Conservation (phyloP, 2,888 invertebrate species). For the Hypena proboscidalis region DNA sequence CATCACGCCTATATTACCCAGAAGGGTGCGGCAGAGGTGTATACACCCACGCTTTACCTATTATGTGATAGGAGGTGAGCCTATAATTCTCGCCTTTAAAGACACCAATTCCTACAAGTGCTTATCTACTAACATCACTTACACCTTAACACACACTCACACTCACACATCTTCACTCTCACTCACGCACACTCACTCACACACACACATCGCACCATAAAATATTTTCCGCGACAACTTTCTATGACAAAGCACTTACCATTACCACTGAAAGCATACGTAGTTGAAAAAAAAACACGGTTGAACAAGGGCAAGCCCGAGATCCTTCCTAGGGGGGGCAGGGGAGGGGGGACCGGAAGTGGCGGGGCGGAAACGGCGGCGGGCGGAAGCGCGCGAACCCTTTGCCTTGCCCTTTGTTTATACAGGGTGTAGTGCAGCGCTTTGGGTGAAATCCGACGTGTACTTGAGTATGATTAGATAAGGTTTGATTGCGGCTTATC, state of each 20-base stretch:
- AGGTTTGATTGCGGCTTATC: too few species aligned
- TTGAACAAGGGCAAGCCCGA: slow-evolving; percentile 40
- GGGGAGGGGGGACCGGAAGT: slow-evolving; percentile 47
- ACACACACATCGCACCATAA: neutral
- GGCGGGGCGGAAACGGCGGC: slow-evolving; percentile 71
- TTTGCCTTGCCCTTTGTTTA: slow-evolving; percentile 76
- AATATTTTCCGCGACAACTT: slow-evolving; percentile 27
- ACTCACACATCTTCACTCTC: slow-evolving; percentile 3
- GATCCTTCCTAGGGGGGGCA: slow-evolving; percentile 45
- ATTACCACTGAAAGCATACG: slow-evolving; percentile 56
- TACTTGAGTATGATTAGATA: slow-evolving; percentile 16
- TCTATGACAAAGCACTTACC: slow-evolving; percentile 56
- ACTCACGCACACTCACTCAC: slow-evolving; percentile 1
- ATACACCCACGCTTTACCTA: too few species aligned
- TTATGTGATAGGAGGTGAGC: too few species aligned
- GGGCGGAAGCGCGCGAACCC: slow-evolving; percentile 75
- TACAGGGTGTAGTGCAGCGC: slow-evolving; percentile 36
- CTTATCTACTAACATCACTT: too few species aligned
- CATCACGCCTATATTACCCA: too few species aligned
- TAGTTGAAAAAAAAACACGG: slow-evolving; percentile 49
- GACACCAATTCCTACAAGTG: too few species aligned
- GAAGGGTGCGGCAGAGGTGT: too few species aligned
- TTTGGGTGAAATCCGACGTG: slow-evolving; percentile 21
- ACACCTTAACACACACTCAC: neutral
- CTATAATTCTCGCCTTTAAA: too few species aligned